Evolutionary conservation across 2,797 vertebrate genomes (phyloP).

Genomic region (Eulemur mongoz): DNA sequence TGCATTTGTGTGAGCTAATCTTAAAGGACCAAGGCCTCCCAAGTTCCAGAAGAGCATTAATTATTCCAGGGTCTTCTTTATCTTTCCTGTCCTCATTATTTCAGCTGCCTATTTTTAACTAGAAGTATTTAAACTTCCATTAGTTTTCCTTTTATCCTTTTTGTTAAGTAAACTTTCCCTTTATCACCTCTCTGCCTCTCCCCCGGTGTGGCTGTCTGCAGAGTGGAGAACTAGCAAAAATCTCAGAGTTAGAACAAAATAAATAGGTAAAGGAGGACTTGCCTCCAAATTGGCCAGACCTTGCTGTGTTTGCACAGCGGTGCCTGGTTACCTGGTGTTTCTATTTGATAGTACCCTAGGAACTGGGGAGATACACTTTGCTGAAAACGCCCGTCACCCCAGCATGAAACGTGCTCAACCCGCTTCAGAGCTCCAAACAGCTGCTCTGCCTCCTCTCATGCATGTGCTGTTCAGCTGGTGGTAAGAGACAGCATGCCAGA

Average conservation of each 20-base stretch:
- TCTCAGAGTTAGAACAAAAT: slow-evolving; percentile 45
- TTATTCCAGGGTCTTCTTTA: slow-evolving; percentile 56
- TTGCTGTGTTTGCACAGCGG: not conserved
- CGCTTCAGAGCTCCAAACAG: slow-evolving; percentile 19
- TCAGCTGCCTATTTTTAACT: slow-evolving; percentile 60
- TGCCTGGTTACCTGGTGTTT: not conserved
- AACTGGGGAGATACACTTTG: slow-evolving; percentile 11
- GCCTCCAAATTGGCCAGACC: not conserved
- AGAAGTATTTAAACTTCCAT: slow-evolving; percentile 61
- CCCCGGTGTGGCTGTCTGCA: not conserved
- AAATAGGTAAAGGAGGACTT: not conserved
- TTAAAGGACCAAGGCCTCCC: slow-evolving; percentile 51
- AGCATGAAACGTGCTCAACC: not conserved
- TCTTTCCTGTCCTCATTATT: slow-evolving; percentile 48
- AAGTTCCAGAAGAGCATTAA: slow-evolving; percentile 15
- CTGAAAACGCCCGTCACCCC: slow-evolving; percentile 39
- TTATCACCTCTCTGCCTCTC: slow-evolving; percentile 50
- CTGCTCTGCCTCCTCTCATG: slow-evolving; percentile 48
- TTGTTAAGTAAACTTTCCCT: slow-evolving; percentile 69
- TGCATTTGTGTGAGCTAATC: slow-evolving; percentile 18
- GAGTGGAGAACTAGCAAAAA: not conserved
- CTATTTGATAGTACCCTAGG: not conserved
- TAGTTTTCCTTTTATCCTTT: slow-evolving; percentile 55
- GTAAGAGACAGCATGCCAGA: slow-evolving; percentile 58
- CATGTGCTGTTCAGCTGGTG: slow-evolving; percentile 41